Evolutionary conservation across 1,140 invertebrate genomes (phyloP), one percentile per base, ranked within the genome.

Genomic region (Belonocnema kinseyi): DNA sequence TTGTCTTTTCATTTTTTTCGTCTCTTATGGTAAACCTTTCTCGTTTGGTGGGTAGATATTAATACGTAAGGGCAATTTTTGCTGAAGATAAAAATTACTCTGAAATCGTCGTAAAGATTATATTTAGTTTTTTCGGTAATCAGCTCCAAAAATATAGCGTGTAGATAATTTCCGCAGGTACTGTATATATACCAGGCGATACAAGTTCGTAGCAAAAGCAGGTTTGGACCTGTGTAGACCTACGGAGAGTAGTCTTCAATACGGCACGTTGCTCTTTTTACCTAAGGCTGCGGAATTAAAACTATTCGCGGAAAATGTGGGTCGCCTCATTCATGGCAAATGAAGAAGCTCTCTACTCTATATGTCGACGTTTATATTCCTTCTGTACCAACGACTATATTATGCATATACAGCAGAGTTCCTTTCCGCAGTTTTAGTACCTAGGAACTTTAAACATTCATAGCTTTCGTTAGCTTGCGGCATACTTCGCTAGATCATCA

Each of bases 271-370:
- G 72, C 72, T 74, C 72, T 52, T 74, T 74, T 74, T 74, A 53
- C 58, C 5, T 40, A 14, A 26, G 21, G 16, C 72, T 53, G 17
- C 13, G 72, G 72, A 74, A 74, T 74, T 74, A 85, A 80, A 78
- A 71, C 75, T 82, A 83, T 85, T 85, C 80, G 78, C 83, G 72
- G 72, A 85, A 85, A 82, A 86, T 86, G 84, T 85, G 79, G 85
- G 83, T 85, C 83, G 84, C 51, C 83, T 66, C 66, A 75, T 78
- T 78, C 77, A 78, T 33, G 53, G 71, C 70, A 77, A 73, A 77
- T 77, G 71, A 56, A 77, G 71, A 73, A 56, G 76, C 52, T n/a
- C 40, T 61, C 52, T 61, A 51, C 74, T 75, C 53, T 54, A 13
- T 54, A 13, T 58, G 21, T 26, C 14, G 61, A n/a, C 58, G 26